A percentile compares a stretch with the other conserved stretches of the same genome.
Conservation (phyloP, 2,113 vertebrate genomes). For the Silurus meridionalis region DNA sequence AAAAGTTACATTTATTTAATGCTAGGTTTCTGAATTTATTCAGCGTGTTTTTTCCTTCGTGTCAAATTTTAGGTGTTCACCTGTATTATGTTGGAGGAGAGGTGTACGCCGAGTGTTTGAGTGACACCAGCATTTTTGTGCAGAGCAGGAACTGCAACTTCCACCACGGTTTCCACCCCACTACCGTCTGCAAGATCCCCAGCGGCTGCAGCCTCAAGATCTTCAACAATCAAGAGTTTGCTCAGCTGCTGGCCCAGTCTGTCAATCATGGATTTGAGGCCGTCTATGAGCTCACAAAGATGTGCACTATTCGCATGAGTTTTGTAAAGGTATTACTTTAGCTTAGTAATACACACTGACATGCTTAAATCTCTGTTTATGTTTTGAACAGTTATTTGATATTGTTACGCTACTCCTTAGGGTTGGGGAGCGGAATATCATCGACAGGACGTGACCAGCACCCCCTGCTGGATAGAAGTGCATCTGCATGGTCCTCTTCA, state of each 20-base stretch:
- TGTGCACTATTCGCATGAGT: conserved; percentile 98
- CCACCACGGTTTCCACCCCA: conserved; percentile 94
- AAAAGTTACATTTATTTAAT: background rate
- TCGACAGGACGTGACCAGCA: conserved; percentile 95
- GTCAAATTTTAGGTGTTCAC: conserved; percentile 81
- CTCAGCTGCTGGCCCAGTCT: conserved; percentile 93
- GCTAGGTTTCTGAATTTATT: background rate
- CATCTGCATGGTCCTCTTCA: conserved; percentile 96
- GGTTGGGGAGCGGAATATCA: conserved; percentile 98
- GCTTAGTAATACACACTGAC: background rate
- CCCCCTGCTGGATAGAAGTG: conserved; percentile 98
- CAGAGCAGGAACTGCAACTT: conserved; percentile 98
- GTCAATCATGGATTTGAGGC: conserved; percentile 98
- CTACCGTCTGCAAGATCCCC: conserved; percentile 97
- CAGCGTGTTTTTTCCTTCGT: background rate
- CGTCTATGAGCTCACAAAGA: conserved; percentile 96
- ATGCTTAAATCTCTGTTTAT: background rate
- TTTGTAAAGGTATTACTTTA: conserved; percentile 86
- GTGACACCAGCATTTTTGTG: conserved; percentile 97
- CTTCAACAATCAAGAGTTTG: conserved; percentile 98
- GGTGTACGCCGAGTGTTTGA: conserved; percentile 95
- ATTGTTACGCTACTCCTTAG: conserved; percentile 61
- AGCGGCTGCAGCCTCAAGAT: conserved; percentile 97
- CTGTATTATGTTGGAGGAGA: conserved; percentile 97
- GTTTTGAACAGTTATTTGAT: background rate